Base-by-base conservation (phyloP, 2,113 vertebrate genomes). In the Clarias magur region DNA sequence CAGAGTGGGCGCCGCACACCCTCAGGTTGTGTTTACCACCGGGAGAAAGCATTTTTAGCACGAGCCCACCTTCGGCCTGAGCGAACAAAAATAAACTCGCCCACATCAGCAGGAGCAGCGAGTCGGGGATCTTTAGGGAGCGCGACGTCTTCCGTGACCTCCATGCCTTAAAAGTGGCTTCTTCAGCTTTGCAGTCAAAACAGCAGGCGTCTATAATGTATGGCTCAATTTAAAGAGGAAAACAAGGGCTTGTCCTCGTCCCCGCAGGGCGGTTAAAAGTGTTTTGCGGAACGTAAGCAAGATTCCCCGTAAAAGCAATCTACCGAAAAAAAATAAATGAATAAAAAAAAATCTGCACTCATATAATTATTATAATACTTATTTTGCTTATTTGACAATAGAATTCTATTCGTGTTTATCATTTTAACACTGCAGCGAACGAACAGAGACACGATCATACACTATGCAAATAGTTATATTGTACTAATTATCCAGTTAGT, bases 161-260 rank as follows among this genome's bases (percentile, higher is more conserved):
- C 70, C 63, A 8, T 80, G 48, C 68, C n/a, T 79, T 17, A 79
- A 80, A 48, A 80, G 48, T 56, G 75, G 48, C 60, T 54, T 57
- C 75, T 25, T 80, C n/a, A 3, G 12, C 76, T 59, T 80, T 80
- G 34, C 72, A 65, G 57, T n/a, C 16, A 60, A 75, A 85, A 62
- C 84, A 80, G 84, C 15, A 68, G 84, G 23, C 19, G 76, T 25
- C 62, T 57, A 42, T 86, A 80, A 86, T 80, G 30, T 86, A 80
- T 57, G 76, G 48, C 76, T 81, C 57, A 81, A 81, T 81, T 81
- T 81, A 81, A 62, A 5, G 1, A 23, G 57, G 57, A 25, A 81
- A 21, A 62, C 57, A 23, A 23, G 56, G 79, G 53, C 10, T 23
- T 42, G 57, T 30, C 57, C 42, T 13, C 4, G 30, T 6, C 57